A percentile compares a stretch with the other conserved stretches of the same genome.
These are phyloP conservation scores for Biston stratarius DNA, from an alignment of 2,888 invertebrate species.

Conservation along the genomic window DNA sequence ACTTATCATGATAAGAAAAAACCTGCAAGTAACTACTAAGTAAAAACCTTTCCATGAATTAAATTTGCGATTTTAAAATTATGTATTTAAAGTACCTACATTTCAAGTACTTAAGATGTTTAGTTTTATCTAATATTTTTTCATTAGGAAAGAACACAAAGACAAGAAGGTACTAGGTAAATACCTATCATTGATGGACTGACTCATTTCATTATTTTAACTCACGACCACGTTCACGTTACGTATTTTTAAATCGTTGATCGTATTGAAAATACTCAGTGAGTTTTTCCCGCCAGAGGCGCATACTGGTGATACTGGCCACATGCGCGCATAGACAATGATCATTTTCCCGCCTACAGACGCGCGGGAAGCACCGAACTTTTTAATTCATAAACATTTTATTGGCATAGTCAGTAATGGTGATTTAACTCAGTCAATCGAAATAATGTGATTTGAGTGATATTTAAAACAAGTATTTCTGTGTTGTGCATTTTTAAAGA, in stretches of 20 bases:
- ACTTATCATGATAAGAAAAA: too few relatives aligned
- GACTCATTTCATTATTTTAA: neutral
- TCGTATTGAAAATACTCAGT: constrained; percentile 16
- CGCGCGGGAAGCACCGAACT: constrained; percentile 23
- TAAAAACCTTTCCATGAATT: too few relatives aligned
- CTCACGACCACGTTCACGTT: neutral
- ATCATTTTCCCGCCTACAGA: constrained; percentile 13
- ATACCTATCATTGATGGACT: neutral
- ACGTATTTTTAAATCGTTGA: constrained; percentile 18
- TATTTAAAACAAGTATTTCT: neutral
- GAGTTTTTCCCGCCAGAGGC: constrained; percentile 27
- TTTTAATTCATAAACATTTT: constrained; percentile 19
- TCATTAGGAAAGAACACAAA: neutral
- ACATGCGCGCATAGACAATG: constrained; percentile 24
- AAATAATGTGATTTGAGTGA: constrained; percentile 16
- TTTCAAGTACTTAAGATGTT: neutral
- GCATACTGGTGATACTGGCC: constrained; percentile 26
- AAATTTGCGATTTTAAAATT: too few relatives aligned
- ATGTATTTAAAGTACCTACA: too few relatives aligned
- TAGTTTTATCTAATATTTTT: neutral
- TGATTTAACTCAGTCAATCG: constrained; percentile 13
- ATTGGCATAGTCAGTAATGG: constrained; percentile 16
- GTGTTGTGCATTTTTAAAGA: constrained; percentile 13
- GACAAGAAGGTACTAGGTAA: neutral
- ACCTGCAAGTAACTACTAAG: too few relatives aligned